Conservation (phyloP, 2,113 vertebrate genomes). For the Dendropsophus ebraccatus region DNA sequence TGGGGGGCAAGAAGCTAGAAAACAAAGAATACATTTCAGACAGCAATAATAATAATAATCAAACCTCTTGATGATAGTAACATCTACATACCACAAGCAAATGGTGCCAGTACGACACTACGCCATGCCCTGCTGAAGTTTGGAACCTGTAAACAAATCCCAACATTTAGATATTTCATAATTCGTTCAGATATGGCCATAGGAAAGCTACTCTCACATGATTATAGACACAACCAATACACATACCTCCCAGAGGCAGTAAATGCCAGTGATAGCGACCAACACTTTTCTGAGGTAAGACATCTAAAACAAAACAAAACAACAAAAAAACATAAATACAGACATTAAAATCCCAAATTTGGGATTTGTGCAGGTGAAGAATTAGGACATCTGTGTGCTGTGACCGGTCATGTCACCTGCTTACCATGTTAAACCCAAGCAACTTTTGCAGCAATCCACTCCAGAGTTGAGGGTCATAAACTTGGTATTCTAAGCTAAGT, state of each 20-base stretch:
- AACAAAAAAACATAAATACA: no score
- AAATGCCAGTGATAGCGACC: conserved; percentile 77
- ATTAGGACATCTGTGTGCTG: background rate
- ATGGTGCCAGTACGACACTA: conserved; percentile 82
- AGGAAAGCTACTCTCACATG: background rate
- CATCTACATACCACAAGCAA: conserved; percentile 81
- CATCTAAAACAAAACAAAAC: conserved; percentile 74
- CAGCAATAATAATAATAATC: background rate
- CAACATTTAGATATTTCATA: background rate
- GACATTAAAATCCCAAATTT: background rate
- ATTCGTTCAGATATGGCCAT: background rate
- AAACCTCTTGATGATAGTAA: background rate
- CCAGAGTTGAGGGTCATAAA: conserved; percentile 90
- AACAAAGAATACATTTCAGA: conserved; percentile 40
- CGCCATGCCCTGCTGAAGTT: conserved; percentile 81
- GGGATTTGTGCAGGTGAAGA: background rate
- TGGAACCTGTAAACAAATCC: conserved; percentile 68
- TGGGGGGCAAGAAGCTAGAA: conserved; percentile 83
- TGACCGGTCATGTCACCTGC: conserved; percentile 33
- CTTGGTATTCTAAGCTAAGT: conserved; percentile 87
- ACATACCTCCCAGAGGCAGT: conserved; percentile 89
- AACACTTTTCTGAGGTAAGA: conserved; percentile 86
- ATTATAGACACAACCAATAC: background rate
- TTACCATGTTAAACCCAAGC: conserved; percentile 88
- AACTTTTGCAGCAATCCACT: conserved; percentile 91